Evolutionary conservation across 2,113 vertebrate species (phyloP), one percentile per base, ranked within the genome.

Genomic region (Brachypteracias leptosomus): DNA sequence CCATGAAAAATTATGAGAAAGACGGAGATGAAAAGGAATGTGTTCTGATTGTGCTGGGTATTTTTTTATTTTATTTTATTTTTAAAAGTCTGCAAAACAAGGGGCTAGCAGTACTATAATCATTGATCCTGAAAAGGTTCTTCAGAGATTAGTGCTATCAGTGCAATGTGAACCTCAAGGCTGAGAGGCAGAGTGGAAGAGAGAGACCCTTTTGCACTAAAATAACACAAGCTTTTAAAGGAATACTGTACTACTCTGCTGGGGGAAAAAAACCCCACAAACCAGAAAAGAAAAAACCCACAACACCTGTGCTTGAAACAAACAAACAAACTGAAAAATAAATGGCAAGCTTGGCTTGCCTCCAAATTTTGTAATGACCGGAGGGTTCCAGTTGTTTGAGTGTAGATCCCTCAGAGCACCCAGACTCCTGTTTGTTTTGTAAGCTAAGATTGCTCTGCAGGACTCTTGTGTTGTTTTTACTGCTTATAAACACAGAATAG

Each of bases 21-120:
- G 98, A 98, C 74, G 26, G 97, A 99, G 99, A 99, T 99, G 98
- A 99, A 99, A 99, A 99, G 98, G 95, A 97, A 97, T 80, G 86
- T 97, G 95, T 96, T 73, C 96, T 98, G 98, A 98, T 98, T 98
- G 98, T 98, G 96, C 97, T 92, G 97, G 87, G 72, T 90, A 66
- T 86, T 73, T 93, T 93, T 62, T 89, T 87, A 83, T 93, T 91
- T 95, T 89, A 93, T 96, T 97, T 95, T 96, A 93, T 97, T 96
- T 97, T 98, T 98, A 96, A 97, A 98, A 98, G 95, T 98, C 98
- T 97, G 97, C 97, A 98, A 98, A 98, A 98, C 97, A 97, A 97
- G 96, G 89, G 74, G 96, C 97, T 98, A 98, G 97, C 98, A 98
- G 93, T 97, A 96, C 97, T 97, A 96, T 98, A 98, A 98, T 99